These are phyloP conservation scores for Chesias legatella DNA, from an alignment of 2,888 invertebrate genomes.

Conservation along the genomic window DNA sequence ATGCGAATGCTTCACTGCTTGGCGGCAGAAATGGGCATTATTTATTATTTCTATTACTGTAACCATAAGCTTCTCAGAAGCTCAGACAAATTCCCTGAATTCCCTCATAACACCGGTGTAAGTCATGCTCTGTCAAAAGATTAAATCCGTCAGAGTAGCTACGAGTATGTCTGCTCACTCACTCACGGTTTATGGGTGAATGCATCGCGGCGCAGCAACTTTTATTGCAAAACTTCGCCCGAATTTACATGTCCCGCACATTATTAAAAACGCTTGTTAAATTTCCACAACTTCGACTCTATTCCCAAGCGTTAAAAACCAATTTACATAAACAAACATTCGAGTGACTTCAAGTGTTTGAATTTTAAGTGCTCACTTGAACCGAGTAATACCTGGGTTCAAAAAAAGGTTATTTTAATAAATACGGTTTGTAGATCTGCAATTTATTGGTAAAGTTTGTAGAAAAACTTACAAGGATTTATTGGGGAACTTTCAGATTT, in stretches of 20 bases:
- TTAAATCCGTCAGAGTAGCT: constrained; percentile 16
- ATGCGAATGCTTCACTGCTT: no score
- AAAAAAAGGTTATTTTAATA: constrained; percentile 36
- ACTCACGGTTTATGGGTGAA: constrained; percentile 23
- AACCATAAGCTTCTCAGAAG: no score
- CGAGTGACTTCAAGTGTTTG: constrained; percentile 38
- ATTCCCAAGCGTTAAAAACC: constrained; percentile 25
- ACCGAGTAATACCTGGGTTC: constrained; percentile 23
- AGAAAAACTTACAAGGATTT: constrained; percentile 25
- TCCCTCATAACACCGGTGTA: no score
- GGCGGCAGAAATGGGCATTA: no score
- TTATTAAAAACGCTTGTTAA: constrained; percentile 71
- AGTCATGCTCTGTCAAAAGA: constrained; percentile 14
- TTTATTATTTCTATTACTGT: no score
- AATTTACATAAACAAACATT: constrained; percentile 24
- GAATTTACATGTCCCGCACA: constrained; percentile 72
- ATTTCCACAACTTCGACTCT: constrained; percentile 26
- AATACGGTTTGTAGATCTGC: constrained; percentile 31
- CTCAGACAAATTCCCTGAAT: no score
- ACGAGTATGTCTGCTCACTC: constrained; percentile 2
- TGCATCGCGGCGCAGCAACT: constrained; percentile 55
- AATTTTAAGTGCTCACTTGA: constrained; percentile 43
- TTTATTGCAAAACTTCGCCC: constrained; percentile 74
- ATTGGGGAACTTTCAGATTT: constrained; percentile 18
- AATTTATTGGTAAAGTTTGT: constrained; percentile 31